These are phyloP conservation scores for Sesamia nonagrioides DNA, from an alignment of 1,140 invertebrate genomes.

Conservation along the genomic window DNA sequence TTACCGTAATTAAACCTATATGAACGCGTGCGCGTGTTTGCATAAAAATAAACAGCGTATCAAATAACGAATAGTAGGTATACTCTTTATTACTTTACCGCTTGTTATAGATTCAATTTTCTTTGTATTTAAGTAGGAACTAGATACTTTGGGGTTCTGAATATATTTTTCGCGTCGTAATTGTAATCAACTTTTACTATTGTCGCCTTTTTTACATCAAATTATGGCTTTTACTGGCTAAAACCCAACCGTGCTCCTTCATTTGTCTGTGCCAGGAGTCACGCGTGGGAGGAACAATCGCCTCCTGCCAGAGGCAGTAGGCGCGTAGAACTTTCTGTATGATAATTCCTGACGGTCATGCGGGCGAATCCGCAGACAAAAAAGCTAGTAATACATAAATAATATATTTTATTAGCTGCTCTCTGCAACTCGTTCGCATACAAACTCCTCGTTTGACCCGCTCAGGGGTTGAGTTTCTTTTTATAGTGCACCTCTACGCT, in stretches of 20 bases:
- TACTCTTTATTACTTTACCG: background rate
- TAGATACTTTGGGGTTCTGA: background rate
- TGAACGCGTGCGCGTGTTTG: conserved; percentile 8
- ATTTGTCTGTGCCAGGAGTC: no score
- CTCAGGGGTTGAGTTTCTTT: background rate
- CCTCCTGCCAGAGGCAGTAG: no score
- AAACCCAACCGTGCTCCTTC: no score
- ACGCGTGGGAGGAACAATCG: no score
- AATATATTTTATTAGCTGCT: background rate
- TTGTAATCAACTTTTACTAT: no score
- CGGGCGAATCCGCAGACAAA: no score
- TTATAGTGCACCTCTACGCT: background rate
- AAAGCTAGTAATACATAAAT: no score
- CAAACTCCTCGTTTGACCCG: background rate
- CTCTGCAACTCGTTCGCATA: background rate
- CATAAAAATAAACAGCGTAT: conserved; percentile 6
- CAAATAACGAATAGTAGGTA: conserved; percentile 31
- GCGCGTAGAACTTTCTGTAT: no score
- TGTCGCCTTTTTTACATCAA: no score
- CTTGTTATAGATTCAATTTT: conserved; percentile 16
- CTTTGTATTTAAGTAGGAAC: background rate
- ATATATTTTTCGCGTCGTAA: background rate
- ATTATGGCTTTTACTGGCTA: no score
- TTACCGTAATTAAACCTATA: conserved; percentile 46
- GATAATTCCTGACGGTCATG: no score